Evolutionary conservation across 1,140 invertebrate genomes (phyloP).

Genomic region (Drosophila tristis): DNA sequence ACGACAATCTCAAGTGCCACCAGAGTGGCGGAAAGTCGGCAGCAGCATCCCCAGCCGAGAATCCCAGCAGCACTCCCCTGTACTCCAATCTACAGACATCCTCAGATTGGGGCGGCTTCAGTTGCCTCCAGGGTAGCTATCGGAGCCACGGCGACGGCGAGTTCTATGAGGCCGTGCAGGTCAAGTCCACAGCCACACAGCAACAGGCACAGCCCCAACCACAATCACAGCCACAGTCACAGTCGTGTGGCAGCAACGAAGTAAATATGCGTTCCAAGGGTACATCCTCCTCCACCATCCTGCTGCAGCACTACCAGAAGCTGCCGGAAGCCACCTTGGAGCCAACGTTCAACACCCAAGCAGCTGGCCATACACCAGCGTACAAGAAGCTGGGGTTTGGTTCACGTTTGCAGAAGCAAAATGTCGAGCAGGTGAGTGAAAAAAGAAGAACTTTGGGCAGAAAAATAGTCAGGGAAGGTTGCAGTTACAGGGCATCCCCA

Average conservation of each 20-base stretch:
- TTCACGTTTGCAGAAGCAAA: conserved; percentile 41
- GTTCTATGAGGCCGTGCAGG: conserved; percentile 68
- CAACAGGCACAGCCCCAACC: not conserved
- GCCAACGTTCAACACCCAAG: conserved; percentile 59
- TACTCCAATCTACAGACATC: conserved; percentile 42
- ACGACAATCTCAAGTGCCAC: conserved; percentile 69
- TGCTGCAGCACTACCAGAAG: conserved; percentile 67
- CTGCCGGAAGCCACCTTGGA: conserved; percentile 59
- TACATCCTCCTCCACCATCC: conserved; percentile 18
- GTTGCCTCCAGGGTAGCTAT: conserved; percentile 74
- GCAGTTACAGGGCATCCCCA: no score
- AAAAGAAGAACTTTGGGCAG: no score
- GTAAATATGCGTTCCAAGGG: conserved; percentile 42
- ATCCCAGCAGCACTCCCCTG: conserved; percentile 17
- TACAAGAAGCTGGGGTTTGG: conserved; percentile 58
- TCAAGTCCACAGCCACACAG: conserved; percentile 10
- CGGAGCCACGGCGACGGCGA: conserved; percentile 67
- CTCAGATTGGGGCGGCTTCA: conserved; percentile 50
- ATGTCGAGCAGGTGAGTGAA: conserved; percentile 46
- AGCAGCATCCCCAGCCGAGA: conserved; percentile 29
- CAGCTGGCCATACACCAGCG: conserved; percentile 52
- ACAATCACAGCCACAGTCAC: conserved; percentile 20
- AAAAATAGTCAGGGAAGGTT: no score
- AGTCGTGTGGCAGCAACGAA: conserved; percentile 30
- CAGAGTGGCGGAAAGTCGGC: conserved; percentile 23